Evolutionary conservation across 2,888 invertebrate genomes (phyloP).

Genomic region (Busseola fusca): DNA sequence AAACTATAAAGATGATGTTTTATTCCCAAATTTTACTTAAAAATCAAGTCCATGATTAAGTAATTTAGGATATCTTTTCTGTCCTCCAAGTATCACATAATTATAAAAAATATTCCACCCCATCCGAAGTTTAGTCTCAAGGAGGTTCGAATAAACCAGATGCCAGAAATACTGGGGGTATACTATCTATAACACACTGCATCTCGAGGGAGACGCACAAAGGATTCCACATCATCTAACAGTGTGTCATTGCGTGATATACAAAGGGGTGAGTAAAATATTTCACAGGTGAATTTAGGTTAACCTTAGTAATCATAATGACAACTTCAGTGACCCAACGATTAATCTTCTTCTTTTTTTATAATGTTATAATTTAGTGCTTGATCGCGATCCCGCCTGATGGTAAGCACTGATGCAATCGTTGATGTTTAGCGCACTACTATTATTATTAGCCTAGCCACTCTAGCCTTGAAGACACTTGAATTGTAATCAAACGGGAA

Average conservation of each 20-base stretch:
- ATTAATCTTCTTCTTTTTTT: too few species aligned
- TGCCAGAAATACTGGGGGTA: conserved; percentile 26
- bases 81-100: neutral
- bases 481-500: too few species aligned
- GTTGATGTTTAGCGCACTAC: too few species aligned
- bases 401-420: too few species aligned
- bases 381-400: too few species aligned
- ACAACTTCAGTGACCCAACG: neutral
- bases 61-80: neutral
- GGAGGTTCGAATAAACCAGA: conserved; percentile 6
- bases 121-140: neutral
- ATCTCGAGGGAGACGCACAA: conserved; percentile 31
- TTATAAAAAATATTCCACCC: neutral
- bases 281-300: conserved; percentile 10
- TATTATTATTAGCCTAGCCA: too few species aligned
- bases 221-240: conserved; percentile 35
- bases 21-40: too few species aligned
- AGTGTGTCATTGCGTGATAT: conserved; percentile 2
- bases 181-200: conserved; percentile 19
- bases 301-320: neutral
- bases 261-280: conserved; percentile 11
- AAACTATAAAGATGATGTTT: too few species aligned
- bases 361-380: too few species aligned
- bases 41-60: neutral
- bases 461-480: too few species aligned